Percentiles rank a stretch among this genome's conserved stretches.
These are phyloP conservation scores for Gila robusta DNA, from an alignment of 2,797 vertebrate species.

Conservation along the genomic window DNA sequence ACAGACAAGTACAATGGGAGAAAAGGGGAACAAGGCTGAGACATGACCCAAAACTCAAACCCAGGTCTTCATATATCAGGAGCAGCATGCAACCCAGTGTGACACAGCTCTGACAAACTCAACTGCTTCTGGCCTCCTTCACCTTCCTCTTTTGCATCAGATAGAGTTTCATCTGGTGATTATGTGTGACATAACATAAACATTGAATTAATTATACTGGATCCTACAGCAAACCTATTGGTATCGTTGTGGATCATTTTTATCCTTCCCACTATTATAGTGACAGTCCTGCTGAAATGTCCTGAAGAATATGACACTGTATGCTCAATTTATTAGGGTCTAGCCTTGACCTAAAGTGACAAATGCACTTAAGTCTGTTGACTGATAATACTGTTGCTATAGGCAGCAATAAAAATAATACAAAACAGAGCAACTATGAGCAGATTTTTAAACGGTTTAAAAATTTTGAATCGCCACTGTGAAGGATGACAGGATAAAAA, in stretches of 20 bases:
- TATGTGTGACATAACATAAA: background rate
- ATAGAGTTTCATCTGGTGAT: background rate
- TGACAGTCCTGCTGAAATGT: background rate
- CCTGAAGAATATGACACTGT: background rate
- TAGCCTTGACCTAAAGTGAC: conserved; percentile 30
- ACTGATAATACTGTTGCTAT: conserved; percentile 21
- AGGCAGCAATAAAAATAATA: background rate
- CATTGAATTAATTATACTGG: background rate
- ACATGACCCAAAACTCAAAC: background rate
- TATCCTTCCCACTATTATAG: background rate
- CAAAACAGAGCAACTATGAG: background rate
- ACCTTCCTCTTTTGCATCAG: background rate
- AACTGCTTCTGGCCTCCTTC: background rate
- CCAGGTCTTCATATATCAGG: background rate
- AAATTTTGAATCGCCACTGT: background rate
- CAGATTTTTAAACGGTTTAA: background rate
- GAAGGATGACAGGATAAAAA: background rate
- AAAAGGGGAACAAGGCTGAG: background rate
- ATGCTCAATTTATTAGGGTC: background rate
- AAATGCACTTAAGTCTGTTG: background rate
- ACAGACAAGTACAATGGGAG: background rate
- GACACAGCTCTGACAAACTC: background rate
- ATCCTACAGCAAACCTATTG: background rate
- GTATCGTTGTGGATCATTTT: background rate
- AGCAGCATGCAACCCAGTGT: background rate